phyloP scores from a whole-genome alignment of 1,140 invertebrate genomes.

The Bicyclus anynana region DNA sequence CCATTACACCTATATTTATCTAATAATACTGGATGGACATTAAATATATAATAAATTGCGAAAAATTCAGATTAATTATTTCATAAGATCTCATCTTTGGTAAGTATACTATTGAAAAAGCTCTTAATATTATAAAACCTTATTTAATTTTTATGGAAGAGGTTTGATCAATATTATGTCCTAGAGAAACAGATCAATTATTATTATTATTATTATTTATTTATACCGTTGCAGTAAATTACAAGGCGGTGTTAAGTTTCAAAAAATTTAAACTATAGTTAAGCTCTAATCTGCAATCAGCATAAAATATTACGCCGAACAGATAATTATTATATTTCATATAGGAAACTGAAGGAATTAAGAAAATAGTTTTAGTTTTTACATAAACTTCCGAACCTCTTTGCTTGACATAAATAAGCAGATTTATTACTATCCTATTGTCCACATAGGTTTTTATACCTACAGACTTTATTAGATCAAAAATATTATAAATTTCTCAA shows the following conservation, averaged over 20 bases:
- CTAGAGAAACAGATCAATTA: constrained; percentile 43
- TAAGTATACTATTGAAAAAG: constrained; percentile 72
- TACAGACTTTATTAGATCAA: background rate
- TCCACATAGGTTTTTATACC: background rate
- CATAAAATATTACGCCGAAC: too few species aligned
- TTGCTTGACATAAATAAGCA: too few species aligned
- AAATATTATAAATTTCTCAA: background rate
- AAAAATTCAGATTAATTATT: constrained; percentile 60
- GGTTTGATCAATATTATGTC: constrained; percentile 44
- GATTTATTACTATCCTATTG: background rate
- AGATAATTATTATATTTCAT: too few species aligned
- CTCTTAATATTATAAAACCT: constrained; percentile 70
- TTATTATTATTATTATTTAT: constrained; percentile 33
- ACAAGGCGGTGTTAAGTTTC: constrained; percentile 28
- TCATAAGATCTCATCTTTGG: constrained; percentile 71
- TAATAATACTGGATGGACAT: constrained; percentile 76
- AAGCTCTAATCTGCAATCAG: constrained; percentile 47
- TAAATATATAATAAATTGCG: constrained; percentile 66
- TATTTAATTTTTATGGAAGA: constrained; percentile 54
- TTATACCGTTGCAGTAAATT: constrained; percentile 37
- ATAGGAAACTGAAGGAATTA: too few species aligned
- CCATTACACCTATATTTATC: constrained; percentile 68
- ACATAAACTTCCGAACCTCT: too few species aligned
- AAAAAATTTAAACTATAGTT: constrained; percentile 44
- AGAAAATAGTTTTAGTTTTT: too few species aligned